Evolutionary conservation across 2,797 vertebrate species (phyloP), one percentile per base, ranked within the genome.

Genomic region (Crocodylus rhombifer): DNA sequence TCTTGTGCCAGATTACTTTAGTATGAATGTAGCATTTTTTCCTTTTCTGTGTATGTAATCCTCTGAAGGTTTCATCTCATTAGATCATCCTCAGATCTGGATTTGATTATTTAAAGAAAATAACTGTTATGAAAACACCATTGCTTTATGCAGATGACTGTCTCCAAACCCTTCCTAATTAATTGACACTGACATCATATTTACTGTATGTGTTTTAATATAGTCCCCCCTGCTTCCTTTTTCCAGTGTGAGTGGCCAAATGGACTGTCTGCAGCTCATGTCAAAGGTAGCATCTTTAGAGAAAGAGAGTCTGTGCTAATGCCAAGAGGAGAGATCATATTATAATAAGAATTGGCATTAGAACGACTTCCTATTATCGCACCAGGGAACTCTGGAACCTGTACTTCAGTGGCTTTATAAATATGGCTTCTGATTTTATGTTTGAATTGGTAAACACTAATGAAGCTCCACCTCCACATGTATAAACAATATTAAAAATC

Each of bases 21-120:
- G 30, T 76, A 88, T 67, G 64, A 91, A 82, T 71, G 73, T 10
- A 82, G n/a, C 69, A 57, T 91, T 94, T 90, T 90, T 69, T 90
- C n/a, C 76, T 91, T 90, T 87, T 58, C 16, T 57, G 3, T 71
- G 7, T 65, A 62, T 89, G 91, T 82, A 42, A 86, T 77, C 0
- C 12, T 2, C 17, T 75, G 30, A 75, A 5, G 82, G 90, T 93
- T 90, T 51, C 30, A 86, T 87, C 75, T 10, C n/a, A 87, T 42
- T 42, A 77, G 87, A 65, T 80, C 87, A 86, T 63, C 62, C 23
- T 28, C 74, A 57, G 14, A 1, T 55, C 63, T 73, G 8, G 5
- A 80, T 87, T 76, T 84, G 13, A 69, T 86, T 94, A 91, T 91
- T 87, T 90, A 69, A 90, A 85, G 69, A 74, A 73, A 93, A 76